A percentile compares a stretch with the other conserved stretches of the same genome.
Conservation (phyloP, 1,140 invertebrate genomes). For the Apis dorsata region DNA sequence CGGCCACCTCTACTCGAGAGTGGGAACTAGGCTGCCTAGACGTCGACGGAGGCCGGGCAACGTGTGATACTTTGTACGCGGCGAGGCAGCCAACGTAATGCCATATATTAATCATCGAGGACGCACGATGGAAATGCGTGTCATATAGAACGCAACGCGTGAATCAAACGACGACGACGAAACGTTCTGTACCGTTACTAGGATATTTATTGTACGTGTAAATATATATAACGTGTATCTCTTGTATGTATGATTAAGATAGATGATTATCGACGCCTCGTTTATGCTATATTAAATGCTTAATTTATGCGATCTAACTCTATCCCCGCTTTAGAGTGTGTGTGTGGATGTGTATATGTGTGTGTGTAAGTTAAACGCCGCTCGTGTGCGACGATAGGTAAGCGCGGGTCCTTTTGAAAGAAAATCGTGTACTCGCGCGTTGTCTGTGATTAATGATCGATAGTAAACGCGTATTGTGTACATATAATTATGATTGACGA, state of each 20-base stretch:
- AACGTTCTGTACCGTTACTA: conserved; percentile 38
- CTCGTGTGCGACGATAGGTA: conserved; percentile 21
- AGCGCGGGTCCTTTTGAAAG: background rate
- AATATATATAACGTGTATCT: conserved; percentile 51
- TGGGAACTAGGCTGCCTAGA: conserved; percentile 76
- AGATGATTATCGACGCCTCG: conserved; percentile 46
- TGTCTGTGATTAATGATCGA: conserved; percentile 78
- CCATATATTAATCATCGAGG: conserved; percentile 63
- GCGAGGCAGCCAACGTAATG: conserved; percentile 41
- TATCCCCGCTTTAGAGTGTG: background rate
- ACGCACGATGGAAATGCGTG: conserved; percentile 8
- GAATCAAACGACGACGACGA: background rate
- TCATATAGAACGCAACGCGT: conserved; percentile 21
- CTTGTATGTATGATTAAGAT: conserved; percentile 45
- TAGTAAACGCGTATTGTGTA: conserved; percentile 65
- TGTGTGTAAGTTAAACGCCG: background rate
- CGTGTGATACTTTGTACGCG: conserved; percentile 47
- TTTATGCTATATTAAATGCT: conserved; percentile 39
- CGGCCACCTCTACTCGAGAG: conserved; percentile 76
- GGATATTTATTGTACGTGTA: conserved; percentile 67
- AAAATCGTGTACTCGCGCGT: conserved; percentile 64
- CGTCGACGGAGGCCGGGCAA: conserved; percentile 75
- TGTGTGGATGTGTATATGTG: background rate
- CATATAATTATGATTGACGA: conserved; percentile 44
- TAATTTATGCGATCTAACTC: conserved; percentile 51